These are phyloP conservation scores for Pocillopora grandis DNA, from an alignment of 92 coral and sea anemone genomes.

Conservation along the genomic window DNA sequence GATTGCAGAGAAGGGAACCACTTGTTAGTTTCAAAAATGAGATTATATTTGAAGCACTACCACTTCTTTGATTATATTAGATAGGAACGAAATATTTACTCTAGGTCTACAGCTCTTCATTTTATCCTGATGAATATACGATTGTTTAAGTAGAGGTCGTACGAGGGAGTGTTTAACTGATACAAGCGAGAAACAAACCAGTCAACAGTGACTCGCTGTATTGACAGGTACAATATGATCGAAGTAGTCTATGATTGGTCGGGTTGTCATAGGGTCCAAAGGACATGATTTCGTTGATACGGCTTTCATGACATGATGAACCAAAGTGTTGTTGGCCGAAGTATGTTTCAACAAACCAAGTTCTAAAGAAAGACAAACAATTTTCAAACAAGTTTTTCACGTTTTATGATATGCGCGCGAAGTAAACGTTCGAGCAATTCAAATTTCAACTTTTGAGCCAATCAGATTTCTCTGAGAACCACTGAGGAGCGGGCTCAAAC, in stretches of 20 bases:
- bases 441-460: too few species aligned
- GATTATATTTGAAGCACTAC: constrained; percentile 40
- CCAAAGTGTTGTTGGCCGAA: neutral
- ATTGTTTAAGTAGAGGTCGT: constrained; percentile 45
- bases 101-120: constrained; percentile 46
- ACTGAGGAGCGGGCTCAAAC: too few species aligned
- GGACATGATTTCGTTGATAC: neutral
- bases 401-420: too few species aligned
- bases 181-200: constrained; percentile 31
- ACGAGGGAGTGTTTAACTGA: constrained; percentile 27
- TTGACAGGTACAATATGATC: constrained; percentile 15
- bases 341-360: too few species aligned
- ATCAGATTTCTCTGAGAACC: too few species aligned
- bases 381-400: too few species aligned
- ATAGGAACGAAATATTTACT: constrained; percentile 44
- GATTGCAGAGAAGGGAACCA: neutral
- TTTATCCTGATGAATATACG: constrained; percentile 22
- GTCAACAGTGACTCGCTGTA: constrained; percentile 19
- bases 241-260: neutral
- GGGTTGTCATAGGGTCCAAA: constrained; percentile 13
- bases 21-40: constrained; percentile 35
- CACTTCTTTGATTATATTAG: constrained; percentile 50
- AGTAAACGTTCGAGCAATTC: too few species aligned
- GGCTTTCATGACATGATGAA: neutral
- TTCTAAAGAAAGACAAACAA: too few species aligned